phyloP scores from a whole-genome alignment of 2,797 vertebrate genomes.

The Catamblyrhynchus diadema region DNA sequence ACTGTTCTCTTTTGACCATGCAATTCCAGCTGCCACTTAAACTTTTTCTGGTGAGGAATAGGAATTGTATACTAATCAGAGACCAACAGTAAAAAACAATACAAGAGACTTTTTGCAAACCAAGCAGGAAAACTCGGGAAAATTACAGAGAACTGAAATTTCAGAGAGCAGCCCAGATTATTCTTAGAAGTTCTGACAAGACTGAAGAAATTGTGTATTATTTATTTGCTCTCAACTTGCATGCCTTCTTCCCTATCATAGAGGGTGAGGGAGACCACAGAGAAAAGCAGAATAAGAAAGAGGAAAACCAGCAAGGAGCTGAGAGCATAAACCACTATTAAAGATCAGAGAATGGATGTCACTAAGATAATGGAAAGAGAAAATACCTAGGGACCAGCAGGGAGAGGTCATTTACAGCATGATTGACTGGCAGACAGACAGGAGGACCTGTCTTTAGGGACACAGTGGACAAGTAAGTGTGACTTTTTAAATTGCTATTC shows the following conservation, averaged over 20 bases:
- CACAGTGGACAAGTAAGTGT: not conserved
- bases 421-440: not conserved
- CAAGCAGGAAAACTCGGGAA: not conserved
- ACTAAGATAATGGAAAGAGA: not conserved
- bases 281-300: not conserved
- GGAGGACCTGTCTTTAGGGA: not conserved
- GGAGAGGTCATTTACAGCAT: not conserved
- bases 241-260: not conserved
- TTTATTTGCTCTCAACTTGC: not conserved
- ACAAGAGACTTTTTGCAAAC: not conserved
- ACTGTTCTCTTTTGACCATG: not conserved
- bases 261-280: not conserved
- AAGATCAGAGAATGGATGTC: not conserved
- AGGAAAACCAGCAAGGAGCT: not conserved
- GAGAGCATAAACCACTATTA: not conserved
- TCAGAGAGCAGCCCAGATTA: not conserved
- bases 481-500: not conserved
- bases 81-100: not conserved
- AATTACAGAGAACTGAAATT: not conserved
- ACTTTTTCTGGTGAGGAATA: not conserved
- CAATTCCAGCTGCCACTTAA: rapidly evolving
- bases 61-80: not conserved
- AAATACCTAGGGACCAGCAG: not conserved
- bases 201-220: not conserved
- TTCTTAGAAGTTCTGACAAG: not conserved